Conservation (phyloP, 2,797 vertebrate species). For the Smutsia gigantea region DNA sequence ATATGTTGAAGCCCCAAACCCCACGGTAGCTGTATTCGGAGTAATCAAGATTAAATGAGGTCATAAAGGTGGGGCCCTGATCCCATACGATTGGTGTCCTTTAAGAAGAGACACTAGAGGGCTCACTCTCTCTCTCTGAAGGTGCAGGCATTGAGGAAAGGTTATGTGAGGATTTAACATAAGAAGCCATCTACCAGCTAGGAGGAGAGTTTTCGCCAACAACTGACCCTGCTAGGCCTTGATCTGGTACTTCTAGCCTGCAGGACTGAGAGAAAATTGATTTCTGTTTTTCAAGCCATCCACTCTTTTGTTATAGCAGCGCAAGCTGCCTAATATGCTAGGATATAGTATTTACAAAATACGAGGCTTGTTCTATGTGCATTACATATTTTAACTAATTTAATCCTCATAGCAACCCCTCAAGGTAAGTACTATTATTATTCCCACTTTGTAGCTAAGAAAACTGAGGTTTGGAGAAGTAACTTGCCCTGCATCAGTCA, state of each 20-base stretch:
- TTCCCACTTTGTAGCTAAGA: neutral
- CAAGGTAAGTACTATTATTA: neutral
- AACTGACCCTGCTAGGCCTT: neutral
- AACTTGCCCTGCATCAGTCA: neutral
- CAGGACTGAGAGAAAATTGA: neutral
- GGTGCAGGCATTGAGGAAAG: neutral
- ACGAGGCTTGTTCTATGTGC: neutral
- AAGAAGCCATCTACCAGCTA: neutral
- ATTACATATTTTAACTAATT: neutral
- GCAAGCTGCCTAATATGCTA: neutral
- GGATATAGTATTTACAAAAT: neutral
- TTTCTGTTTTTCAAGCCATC: neutral
- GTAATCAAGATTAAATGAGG: neutral
- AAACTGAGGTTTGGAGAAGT: slow-evolving; percentile 7
- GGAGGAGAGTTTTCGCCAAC: neutral
- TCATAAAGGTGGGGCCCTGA: neutral
- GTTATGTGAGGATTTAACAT: neutral
- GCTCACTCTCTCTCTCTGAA: neutral
- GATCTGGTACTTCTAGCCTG: neutral
- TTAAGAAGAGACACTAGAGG: neutral
- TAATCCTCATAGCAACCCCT: neutral
- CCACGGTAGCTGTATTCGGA: neutral
- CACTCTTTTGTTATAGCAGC: neutral
- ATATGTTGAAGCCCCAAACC: neutral
- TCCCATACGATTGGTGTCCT: neutral